These are phyloP conservation scores for Automeris io DNA, from an alignment of 2,888 invertebrate genomes.

Conservation along the genomic window DNA sequence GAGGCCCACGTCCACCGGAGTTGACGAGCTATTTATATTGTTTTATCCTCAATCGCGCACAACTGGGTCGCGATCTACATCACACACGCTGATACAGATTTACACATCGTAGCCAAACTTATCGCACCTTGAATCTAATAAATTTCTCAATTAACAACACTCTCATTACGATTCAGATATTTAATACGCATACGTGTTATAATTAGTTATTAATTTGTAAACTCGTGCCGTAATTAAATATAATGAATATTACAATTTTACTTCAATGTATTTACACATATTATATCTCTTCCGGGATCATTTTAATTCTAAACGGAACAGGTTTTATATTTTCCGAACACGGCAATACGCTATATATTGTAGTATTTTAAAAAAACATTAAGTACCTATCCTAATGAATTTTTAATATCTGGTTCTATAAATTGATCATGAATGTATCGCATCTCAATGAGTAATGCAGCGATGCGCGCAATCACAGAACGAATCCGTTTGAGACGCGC, in stretches of 20 bases:
- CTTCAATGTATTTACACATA: too few relatives aligned
- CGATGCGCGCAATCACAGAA: conserved; percentile 57
- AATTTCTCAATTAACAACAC: conserved; percentile 21
- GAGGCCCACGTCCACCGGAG: conserved; percentile 48
- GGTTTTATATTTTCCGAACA: too few relatives aligned
- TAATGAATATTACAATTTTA: too few relatives aligned
- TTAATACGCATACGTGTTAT: background rate
- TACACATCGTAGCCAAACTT: conserved; percentile 35
- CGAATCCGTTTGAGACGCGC: conserved; percentile 50
- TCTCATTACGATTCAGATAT: conserved; percentile 24
- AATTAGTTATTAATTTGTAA: too few relatives aligned
- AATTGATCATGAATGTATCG: conserved; percentile 19
- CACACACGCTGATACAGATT: conserved; percentile 54
- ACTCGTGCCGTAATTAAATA: background rate
- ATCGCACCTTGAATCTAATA: conserved; percentile 45
- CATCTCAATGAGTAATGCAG: conserved; percentile 33
- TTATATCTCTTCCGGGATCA: too few relatives aligned
- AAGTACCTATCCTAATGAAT: too few relatives aligned
- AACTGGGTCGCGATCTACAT: conserved; percentile 73
- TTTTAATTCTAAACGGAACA: too few relatives aligned
- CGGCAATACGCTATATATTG: too few relatives aligned
- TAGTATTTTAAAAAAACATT: too few relatives aligned
- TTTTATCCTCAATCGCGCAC: conserved; percentile 74
- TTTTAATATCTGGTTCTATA: too few relatives aligned
- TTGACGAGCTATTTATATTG: conserved; percentile 75